Evolutionary conservation across 2,888 invertebrate genomes (phyloP).

Genomic region (Drosophila ezoana): DNA sequence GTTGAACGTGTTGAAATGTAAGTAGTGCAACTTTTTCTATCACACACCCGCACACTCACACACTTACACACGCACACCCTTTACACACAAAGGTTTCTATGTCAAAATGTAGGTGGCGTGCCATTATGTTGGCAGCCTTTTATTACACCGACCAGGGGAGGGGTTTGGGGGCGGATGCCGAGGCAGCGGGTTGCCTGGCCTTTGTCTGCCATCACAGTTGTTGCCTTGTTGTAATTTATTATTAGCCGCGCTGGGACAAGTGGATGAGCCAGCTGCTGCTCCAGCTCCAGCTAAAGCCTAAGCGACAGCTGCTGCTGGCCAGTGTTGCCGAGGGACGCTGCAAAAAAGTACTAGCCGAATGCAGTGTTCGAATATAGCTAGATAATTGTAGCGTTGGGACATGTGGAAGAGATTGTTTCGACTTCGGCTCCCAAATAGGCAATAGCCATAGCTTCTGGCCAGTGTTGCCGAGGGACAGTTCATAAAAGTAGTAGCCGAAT

Average conservation of each 20-base stretch:
- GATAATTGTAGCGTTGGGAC: no score
- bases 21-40: slow-evolving; percentile 85
- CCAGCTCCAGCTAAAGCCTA: background rate
- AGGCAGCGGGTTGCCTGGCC: slow-evolving; percentile 24
- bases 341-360: no score
- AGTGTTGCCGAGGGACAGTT: no score
- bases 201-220: slow-evolving; percentile 69
- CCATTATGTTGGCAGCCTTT: slow-evolving; percentile 27
- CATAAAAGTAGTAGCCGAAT: no score
- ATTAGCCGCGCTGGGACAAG: slow-evolving; percentile 64
- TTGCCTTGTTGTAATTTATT: slow-evolving; percentile 67
- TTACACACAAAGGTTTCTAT: slow-evolving; percentile 54
- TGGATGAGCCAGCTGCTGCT: slow-evolving; percentile 30
- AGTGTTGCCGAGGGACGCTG: no score
- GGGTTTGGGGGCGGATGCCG: slow-evolving; percentile 1
- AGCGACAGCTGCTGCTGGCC: slow-evolving; percentile 5
- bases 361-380: no score
- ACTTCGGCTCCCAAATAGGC: no score
- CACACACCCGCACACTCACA: slow-evolving; percentile 24
- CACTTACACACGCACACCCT: slow-evolving; percentile 26
- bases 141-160: slow-evolving; percentile 24
- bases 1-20: slow-evolving; percentile 98
- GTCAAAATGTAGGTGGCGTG: slow-evolving; percentile 53
- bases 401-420: no score
- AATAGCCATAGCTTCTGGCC: no score